Conservation (phyloP, 2,888 invertebrate genomes). For the Melieria crassipennis region DNA sequence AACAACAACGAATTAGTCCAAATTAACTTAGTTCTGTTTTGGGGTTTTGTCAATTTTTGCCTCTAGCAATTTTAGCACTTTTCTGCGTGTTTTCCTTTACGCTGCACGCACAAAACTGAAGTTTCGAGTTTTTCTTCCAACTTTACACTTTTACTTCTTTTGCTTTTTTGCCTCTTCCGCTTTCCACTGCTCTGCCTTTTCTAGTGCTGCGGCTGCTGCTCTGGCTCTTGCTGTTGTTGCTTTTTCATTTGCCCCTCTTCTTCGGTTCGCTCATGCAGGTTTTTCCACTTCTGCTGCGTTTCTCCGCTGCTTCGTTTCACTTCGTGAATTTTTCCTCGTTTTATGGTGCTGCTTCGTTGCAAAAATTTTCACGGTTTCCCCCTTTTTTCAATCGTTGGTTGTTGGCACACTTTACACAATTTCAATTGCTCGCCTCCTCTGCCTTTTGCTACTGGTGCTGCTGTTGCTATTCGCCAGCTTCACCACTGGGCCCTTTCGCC, state of each 20-base stretch:
- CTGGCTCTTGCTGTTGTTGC: slow-evolving; percentile 34
- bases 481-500: no score
- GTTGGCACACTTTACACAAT: slow-evolving; percentile 17
- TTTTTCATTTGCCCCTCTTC: slow-evolving; percentile 33
- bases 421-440: slow-evolving; percentile 29
- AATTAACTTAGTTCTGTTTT: no score
- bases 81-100: background rate
- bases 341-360: slow-evolving; percentile 40
- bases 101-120: background rate
- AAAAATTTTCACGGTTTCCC: slow-evolving; percentile 44
- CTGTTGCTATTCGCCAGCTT: background rate
- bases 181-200: slow-evolving; percentile 23
- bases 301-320: slow-evolving; percentile 18
- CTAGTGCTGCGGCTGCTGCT: slow-evolving; percentile 33
- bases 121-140: slow-evolving; percentile 15
- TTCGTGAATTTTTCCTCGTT: slow-evolving; percentile 23
- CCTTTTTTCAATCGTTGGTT: slow-evolving; percentile 18
- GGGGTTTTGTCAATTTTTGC: no score
- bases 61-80: background rate
- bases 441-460: slow-evolving; percentile 37
- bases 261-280: slow-evolving; percentile 40
- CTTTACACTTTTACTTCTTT: slow-evolving; percentile 33
- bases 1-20: no score
- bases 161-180: slow-evolving; percentile 26
- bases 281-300: slow-evolving; percentile 44